A percentile compares a stretch with the other conserved stretches of the same genome.
Evolutionary conservation across 2,888 invertebrate species (phyloP).

Genomic region (Allolobophora icterica): DNA sequence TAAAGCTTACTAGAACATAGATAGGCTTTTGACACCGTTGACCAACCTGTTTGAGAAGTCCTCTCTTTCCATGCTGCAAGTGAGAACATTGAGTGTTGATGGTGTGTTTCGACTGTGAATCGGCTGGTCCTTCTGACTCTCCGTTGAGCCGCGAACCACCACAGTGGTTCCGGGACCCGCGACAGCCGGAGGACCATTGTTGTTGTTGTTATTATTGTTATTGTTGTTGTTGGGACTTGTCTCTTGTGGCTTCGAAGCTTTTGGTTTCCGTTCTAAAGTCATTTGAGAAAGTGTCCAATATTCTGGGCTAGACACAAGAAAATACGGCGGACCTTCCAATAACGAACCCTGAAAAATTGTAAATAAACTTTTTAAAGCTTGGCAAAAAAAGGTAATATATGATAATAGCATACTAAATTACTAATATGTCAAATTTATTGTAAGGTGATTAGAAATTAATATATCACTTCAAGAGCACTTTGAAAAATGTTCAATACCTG

Average conservation of each 20-base stretch:
- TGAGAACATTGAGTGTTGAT: constrained; percentile 61
- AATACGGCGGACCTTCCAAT: background rate
- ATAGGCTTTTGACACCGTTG: background rate
- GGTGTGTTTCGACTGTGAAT: constrained; percentile 64
- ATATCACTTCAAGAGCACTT: background rate
- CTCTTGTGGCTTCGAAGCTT: constrained; percentile 11
- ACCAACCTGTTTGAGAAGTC: constrained; percentile 62
- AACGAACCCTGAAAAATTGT: background rate
- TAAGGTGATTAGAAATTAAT: background rate
- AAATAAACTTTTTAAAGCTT: background rate
- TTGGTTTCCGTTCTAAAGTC: constrained; percentile 21
- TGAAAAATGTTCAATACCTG: too few species aligned
- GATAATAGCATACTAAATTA: background rate
- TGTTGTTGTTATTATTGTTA: constrained; percentile 21
- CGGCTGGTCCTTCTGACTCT: constrained; percentile 57
- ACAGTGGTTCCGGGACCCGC: background rate
- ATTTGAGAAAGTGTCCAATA: background rate
- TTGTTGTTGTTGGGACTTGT: constrained; percentile 9
- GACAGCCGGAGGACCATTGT: background rate
- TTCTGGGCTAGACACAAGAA: background rate
- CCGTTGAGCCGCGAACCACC: background rate
- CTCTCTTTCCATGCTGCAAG: constrained; percentile 62
- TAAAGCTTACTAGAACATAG: too few species aligned
- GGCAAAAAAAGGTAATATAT: background rate
- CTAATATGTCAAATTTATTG: too few species aligned